phyloP scores from a whole-genome alignment of 2,888 invertebrate species.

The Eupithecia centaureata region DNA sequence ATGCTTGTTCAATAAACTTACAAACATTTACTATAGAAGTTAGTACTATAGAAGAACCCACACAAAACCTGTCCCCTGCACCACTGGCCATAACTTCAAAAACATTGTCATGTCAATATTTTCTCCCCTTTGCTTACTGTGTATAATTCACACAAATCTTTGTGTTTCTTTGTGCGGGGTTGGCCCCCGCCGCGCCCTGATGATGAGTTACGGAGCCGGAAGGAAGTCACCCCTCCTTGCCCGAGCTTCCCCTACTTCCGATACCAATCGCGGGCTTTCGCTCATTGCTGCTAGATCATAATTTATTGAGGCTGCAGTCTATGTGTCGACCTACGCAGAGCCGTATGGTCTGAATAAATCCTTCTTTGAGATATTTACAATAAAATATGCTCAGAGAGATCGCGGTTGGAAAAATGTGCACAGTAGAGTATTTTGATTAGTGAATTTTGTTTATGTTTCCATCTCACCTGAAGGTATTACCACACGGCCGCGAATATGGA shows the following conservation, averaged over 20 bases:
- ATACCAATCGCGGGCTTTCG: constrained; percentile 74
- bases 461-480: neutral
- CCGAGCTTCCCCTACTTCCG: constrained; percentile 68
- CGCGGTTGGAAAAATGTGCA: neutral
- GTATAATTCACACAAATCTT: constrained; percentile 80
- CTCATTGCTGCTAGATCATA: constrained; percentile 65
- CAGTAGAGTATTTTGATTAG: neutral
- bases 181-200: constrained; percentile 72
- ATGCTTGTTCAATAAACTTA: neutral
- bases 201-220: constrained; percentile 80
- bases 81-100: constrained; percentile 23
- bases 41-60: neutral
- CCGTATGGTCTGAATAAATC: constrained; percentile 6
- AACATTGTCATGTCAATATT: constrained; percentile 45
- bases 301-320: constrained; percentile 69
- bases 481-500: neutral
- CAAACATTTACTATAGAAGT: neutral
- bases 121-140: constrained; percentile 70
- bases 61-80: constrained; percentile 3
- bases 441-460: neutral
- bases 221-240: constrained; percentile 74
- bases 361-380: neutral
- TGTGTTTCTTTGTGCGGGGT: constrained; percentile 74
- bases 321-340: constrained; percentile 22
- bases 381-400: neutral